Evolutionary conservation across 2,797 vertebrate species (phyloP), one percentile per base, ranked within the genome.

Genomic region (Otus scops): DNA sequence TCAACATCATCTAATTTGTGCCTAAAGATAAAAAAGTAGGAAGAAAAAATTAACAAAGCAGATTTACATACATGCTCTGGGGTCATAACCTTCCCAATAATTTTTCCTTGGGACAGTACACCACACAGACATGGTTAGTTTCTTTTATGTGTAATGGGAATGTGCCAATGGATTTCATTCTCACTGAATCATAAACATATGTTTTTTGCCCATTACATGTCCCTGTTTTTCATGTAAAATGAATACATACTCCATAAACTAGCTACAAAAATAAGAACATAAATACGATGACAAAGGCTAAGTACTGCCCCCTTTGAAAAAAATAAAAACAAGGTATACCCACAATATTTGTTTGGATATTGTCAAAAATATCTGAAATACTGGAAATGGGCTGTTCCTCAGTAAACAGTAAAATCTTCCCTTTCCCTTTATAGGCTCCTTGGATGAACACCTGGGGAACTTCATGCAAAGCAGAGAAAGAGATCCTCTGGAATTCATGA

Each of bases 141-240:
- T 96, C 21, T 86, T 86, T 91, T 38, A 51, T 68, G 85, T 92
- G 53, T 56, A 82, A 88, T 59, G 13, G 79, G n/a, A 84, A 84
- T 20, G 16, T 0, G 6, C 36, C 59, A 79, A 27, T 36, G 26
- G 51, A 64, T 51, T 93, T 69, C 69, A 59, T 59, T 86, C 59
- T 88, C 10, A 30, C 22, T 51, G 38, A 85, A 59, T 51, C 61
- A 88, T 30, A 79, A 88, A 38, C 18, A 51, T 34, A 4, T 23
- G 23, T 0, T 0, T 4, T 24, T 88, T 76, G n/a, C 32, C 11
- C 19, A 19, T 16, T 69, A 50, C 16, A 9, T 2, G 1, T 88
- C 82, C 61, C 26, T 60, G 23, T 38, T 95, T 80, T 88, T 61
- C 28, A 48, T 26, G 56, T 32, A 45, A 85, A 86, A 90, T 38